Evolutionary conservation across 2,797 vertebrate species (phyloP), one percentile per base, ranked within the genome.

Genomic region (Falco peregrinus): DNA sequence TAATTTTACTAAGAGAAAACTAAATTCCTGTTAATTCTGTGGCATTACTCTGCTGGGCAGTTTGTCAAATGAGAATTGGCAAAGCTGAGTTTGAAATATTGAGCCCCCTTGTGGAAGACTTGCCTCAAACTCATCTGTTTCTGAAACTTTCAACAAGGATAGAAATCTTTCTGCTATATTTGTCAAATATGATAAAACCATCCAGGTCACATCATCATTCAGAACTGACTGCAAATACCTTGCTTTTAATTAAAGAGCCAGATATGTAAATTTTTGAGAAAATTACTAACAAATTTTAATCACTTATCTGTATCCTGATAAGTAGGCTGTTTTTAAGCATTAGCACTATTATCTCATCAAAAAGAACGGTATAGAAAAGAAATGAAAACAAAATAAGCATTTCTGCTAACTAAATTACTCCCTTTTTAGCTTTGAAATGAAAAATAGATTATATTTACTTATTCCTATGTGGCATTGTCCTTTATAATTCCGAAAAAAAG

Each of bases 91-190:
- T 78, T 94, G 94, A 96, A 97, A 84, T 83, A 86, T 64, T 93
- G 95, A 97, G 96, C 96, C 94, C 94, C 76, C 92, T 96, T 81
- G 91, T 97, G 94, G 95, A 96, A 95, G 85, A 63, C 68, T 73
- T 87, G 57, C 59, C 80, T 41, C 63, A n/a, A 76, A 45, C 43
- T 87, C 85, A 43, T 71, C 50, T 67, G 47, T 73, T 93, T 90
- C 73, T 85, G 60, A 60, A 53, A 73, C 13, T 29, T 81, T 33
- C 61, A 16, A 35, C 70, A 75, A 76, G 39, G 35, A 54, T 10
- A 75, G 73, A 81, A 67, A 17, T 54, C 29, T 19, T 93, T 71
- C 59, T 89, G 33, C 67, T 35, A 14, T 65, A 18, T 17, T 35
- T 47, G 31, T 90, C 83, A 84, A 92, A 68, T 65, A 50, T 26